Percentiles rank a stretch among this genome's conserved stretches.
These are phyloP conservation scores for Prinia subflava DNA, from an alignment of 2,113 vertebrate genomes.

Conservation along the genomic window DNA sequence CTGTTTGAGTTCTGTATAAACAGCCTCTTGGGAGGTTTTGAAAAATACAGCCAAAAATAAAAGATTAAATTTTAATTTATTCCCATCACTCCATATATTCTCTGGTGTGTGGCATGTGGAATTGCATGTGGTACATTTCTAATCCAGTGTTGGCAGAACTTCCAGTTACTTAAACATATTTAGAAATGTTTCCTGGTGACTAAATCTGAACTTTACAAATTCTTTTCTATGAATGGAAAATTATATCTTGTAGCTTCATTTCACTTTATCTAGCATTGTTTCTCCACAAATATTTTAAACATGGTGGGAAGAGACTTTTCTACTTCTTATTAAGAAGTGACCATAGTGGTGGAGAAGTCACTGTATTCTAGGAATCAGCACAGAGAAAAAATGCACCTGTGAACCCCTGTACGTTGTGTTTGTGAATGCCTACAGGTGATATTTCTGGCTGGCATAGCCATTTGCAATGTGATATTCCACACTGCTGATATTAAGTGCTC, in stretches of 20 bases:
- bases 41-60: not conserved
- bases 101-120: not conserved
- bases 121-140: not conserved
- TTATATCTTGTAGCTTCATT: not conserved
- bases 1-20: not conserved
- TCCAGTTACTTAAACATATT: not conserved
- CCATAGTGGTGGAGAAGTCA: accelerated
- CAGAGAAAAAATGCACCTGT: not conserved
- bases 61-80: not conserved
- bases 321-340: not conserved
- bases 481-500: not conserved
- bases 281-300: not conserved
- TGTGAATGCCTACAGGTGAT: not conserved
- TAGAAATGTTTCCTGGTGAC: not conserved
- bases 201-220: not conserved
- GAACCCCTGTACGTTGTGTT: not conserved
- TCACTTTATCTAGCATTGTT: not conserved
- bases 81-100: not conserved
- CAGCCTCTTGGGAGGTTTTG: not conserved
- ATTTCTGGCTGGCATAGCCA: not conserved
- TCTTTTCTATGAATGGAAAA: not conserved
- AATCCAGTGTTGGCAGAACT: not conserved
- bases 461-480: not conserved
- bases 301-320: not conserved
- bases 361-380: not conserved